These are phyloP conservation scores for Aphelocoma coerulescens DNA, from an alignment of 2,113 vertebrate species.

Conservation along the genomic window DNA sequence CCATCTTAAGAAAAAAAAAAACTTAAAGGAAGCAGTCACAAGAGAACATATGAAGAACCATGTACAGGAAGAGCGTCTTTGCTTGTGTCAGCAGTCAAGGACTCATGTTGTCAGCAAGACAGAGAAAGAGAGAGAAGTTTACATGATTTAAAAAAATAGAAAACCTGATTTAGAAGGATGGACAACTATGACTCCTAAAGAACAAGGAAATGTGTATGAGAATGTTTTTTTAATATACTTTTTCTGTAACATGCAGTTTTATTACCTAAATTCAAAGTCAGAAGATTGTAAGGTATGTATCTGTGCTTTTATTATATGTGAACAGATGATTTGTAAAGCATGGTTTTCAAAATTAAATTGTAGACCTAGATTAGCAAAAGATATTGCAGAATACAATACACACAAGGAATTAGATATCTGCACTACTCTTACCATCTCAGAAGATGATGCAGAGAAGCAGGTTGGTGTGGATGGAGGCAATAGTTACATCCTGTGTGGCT, in stretches of 20 bases:
- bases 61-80: background rate
- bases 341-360: background rate
- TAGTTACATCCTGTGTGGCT: background rate
- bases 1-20: background rate
- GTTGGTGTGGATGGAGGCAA: background rate
- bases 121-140: background rate
- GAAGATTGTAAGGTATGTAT: background rate
- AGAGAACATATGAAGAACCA: background rate
- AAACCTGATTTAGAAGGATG: background rate
- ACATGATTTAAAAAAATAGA: background rate
- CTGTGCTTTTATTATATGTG: background rate
- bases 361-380: background rate
- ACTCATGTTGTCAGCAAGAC: background rate
- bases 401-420: background rate
- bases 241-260: background rate
- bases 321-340: background rate
- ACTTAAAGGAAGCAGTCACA: background rate
- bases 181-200: background rate
- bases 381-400: background rate
- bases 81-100: background rate
- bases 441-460: accelerated
- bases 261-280: background rate
- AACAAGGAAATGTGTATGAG: background rate
- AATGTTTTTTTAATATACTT: background rate
- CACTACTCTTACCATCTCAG: background rate